These are phyloP conservation scores for Dendronephthya gigantea DNA, from an alignment of 64 coral and sea anemone species.

Conservation along the genomic window DNA sequence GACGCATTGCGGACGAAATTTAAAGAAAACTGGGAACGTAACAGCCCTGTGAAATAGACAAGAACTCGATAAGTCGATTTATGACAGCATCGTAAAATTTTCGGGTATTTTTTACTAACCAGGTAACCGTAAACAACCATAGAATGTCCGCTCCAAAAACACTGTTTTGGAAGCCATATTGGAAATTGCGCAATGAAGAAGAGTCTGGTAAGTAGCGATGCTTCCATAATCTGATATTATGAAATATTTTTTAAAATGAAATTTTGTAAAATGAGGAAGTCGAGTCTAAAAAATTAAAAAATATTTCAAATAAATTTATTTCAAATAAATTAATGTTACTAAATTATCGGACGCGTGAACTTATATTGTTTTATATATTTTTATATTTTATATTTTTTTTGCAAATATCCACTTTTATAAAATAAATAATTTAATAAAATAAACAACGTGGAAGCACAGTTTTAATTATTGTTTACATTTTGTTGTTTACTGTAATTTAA, in stretches of 20 bases:
- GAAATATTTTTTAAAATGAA: not conserved
- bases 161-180: not conserved
- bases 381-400: no score
- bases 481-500: no score
- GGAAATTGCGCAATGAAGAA: not conserved
- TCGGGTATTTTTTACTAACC: not conserved
- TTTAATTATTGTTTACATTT: no score
- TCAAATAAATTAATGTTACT: no score
- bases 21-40: not conserved
- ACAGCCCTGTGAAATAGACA: not conserved
- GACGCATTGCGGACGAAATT: conserved; percentile 37
- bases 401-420: no score
- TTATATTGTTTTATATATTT: no score
- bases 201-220: not conserved
- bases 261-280: not conserved
- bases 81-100: not conserved
- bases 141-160: not conserved
- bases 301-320: no score
- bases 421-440: no score
- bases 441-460: no score
- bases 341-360: no score
- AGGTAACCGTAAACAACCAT: not conserved
- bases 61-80: not conserved
- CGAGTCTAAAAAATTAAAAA: not conserved
- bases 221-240: not conserved